Evolutionary conservation across 1,140 invertebrate species (phyloP).

Genomic region (Brevipalpus yothersi): DNA sequence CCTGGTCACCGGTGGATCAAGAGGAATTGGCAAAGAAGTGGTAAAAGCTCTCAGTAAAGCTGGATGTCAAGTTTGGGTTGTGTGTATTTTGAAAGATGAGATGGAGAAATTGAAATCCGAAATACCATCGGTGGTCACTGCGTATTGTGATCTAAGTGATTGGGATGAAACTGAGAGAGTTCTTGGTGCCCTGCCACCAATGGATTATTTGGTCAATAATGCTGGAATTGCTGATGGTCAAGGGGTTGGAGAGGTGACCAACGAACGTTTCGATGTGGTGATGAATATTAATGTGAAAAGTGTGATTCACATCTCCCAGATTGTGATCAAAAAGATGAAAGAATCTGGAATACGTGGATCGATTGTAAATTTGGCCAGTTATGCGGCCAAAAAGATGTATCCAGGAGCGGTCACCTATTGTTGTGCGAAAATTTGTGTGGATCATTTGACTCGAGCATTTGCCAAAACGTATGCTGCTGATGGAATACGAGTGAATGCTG

Average conservation of each 20-base stretch:
- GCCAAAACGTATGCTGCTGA: constrained; percentile 54
- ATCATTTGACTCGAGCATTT: constrained; percentile 36
- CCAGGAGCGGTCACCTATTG: constrained; percentile 48
- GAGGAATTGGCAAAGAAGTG: constrained; percentile 31
- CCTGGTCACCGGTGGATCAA: constrained; percentile 55
- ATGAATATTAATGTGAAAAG: constrained; percentile 48
- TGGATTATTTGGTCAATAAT: constrained; percentile 66
- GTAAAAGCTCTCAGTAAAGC: constrained; percentile 32
- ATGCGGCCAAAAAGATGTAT: constrained; percentile 36
- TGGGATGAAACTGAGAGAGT: constrained; percentile 42
- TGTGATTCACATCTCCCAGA: constrained; percentile 53
- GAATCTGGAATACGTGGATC: constrained; percentile 33
- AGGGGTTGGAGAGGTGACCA: constrained; percentile 35
- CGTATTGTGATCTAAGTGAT: constrained; percentile 39
- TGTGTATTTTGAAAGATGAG: no score
- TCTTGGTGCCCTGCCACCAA: constrained; percentile 26
- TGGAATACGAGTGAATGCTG: constrained; percentile 54
- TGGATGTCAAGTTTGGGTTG: constrained; percentile 29
- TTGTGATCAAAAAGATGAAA: constrained; percentile 42
- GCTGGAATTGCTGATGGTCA: constrained; percentile 35
- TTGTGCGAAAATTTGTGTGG: constrained; percentile 32
- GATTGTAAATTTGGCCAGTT: constrained; percentile 73
- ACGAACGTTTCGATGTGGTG: constrained; percentile 38
- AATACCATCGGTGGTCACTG: constrained; percentile 23
- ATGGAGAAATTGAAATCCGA: constrained; percentile 21